phyloP scores from a whole-genome alignment of 2,113 vertebrate species.

The Brienomyrus brachyistius region DNA sequence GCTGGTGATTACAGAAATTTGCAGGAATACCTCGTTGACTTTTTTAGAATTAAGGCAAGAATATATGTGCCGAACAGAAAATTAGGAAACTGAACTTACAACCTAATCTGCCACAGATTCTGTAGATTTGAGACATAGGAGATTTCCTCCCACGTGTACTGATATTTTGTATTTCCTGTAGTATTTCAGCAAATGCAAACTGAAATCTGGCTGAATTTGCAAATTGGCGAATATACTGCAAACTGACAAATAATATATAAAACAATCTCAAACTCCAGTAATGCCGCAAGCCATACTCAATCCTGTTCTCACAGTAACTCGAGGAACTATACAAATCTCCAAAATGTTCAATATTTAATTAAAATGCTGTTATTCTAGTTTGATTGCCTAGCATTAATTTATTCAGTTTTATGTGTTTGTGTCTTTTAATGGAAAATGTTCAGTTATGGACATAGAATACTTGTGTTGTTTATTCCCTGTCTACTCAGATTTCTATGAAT shows the following conservation, averaged over 20 bases:
- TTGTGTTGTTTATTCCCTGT: neutral
- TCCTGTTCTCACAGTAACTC: neutral
- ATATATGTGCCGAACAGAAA: neutral
- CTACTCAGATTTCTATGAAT: neutral
- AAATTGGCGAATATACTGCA: neutral
- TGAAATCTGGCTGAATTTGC: neutral
- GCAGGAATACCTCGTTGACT: neutral
- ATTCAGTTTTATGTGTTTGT: neutral
- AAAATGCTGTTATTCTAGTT: neutral
- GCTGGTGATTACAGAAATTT: neutral
- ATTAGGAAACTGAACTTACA: neutral
- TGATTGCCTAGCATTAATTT: neutral
- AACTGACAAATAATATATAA: neutral
- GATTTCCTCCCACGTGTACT: neutral
- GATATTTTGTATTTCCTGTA: neutral
- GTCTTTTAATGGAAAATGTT: neutral
- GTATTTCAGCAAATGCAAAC: neutral
- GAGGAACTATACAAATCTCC: neutral
- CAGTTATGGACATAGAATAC: neutral
- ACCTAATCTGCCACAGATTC: neutral
- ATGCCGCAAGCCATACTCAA: neutral
- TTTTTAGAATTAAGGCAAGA: neutral
- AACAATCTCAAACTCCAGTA: neutral
- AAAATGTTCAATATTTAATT: neutral
- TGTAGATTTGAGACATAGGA: neutral